Evolutionary conservation across 2,888 invertebrate species (phyloP).

Genomic region (Octonoba sinensis): DNA sequence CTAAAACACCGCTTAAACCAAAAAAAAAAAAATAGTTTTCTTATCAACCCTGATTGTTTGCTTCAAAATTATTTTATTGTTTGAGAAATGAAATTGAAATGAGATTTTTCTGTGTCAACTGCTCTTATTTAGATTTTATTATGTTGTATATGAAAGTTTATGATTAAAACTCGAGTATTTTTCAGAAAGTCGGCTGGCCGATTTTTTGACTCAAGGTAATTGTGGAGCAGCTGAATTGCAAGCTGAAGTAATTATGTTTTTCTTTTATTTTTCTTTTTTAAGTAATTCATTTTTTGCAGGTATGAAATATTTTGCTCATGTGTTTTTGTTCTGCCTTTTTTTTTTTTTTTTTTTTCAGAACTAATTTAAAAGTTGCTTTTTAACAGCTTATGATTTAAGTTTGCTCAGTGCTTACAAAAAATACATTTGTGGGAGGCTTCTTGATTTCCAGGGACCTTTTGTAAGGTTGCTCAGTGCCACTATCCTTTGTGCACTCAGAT

Average conservation of each 20-base stretch:
- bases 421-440: too few relatives aligned
- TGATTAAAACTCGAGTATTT: background rate
- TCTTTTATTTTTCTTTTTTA: background rate
- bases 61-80: background rate
- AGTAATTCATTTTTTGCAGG: background rate
- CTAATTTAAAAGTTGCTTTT: background rate
- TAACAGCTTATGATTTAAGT: too few relatives aligned
- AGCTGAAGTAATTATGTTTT: slow-evolving; percentile 38
- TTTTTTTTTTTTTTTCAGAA: background rate
- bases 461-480: too few relatives aligned
- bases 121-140: background rate
- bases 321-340: background rate
- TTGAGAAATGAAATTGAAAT: background rate
- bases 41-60: too few relatives aligned
- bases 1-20: too few relatives aligned
- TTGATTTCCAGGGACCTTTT: too few relatives aligned
- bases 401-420: too few relatives aligned
- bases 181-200: slow-evolving; percentile 33
- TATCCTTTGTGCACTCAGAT: too few relatives aligned
- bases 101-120: background rate
- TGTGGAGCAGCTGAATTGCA: slow-evolving; percentile 54
- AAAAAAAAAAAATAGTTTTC: too few relatives aligned
- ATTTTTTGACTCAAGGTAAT: slow-evolving; percentile 55
- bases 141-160: background rate
- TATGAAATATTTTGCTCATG: background rate